Evolutionary conservation across 2,888 invertebrate species (phyloP).

Genomic region (Germaria angustata): DNA sequence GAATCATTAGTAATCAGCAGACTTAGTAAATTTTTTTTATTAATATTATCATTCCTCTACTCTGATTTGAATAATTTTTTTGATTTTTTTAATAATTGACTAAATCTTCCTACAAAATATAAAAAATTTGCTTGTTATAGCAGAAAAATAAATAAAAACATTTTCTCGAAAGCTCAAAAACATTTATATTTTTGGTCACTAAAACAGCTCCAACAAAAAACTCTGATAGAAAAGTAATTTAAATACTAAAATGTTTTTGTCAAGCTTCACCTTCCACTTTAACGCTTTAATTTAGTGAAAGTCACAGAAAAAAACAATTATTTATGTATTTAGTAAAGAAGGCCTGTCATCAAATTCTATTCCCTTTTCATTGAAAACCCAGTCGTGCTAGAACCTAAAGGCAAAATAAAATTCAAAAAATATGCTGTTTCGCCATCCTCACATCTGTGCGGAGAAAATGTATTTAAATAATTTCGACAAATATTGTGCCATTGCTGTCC

Average conservation of each 20-base stretch:
- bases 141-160: constrained; percentile 23
- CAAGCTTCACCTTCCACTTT: not conserved
- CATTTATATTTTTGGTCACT: not conserved
- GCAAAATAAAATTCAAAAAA: not conserved
- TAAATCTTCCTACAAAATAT: too few species aligned
- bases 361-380: not conserved
- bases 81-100: too few species aligned
- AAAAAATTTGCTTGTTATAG: not conserved
- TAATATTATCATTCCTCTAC: too few species aligned
- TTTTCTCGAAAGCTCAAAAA: not conserved
- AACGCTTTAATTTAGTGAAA: constrained; percentile 42
- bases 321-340: not conserved
- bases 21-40: too few species aligned
- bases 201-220: not conserved
- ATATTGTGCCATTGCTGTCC: constrained; percentile 7
- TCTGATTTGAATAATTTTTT: too few species aligned
- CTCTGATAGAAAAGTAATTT: constrained; percentile 7
- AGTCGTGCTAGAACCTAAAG: constrained; percentile 29
- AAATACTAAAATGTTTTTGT: constrained; percentile 5
- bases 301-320: constrained; percentile 19
- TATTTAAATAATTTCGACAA: constrained; percentile 61
- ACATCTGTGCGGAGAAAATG: constrained; percentile 51
- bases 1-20: too few species aligned
- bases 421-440: not conserved
- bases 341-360: constrained; percentile 25